phyloP scores from a whole-genome alignment of 1,140 invertebrate genomes.

The Linepithema humile region DNA sequence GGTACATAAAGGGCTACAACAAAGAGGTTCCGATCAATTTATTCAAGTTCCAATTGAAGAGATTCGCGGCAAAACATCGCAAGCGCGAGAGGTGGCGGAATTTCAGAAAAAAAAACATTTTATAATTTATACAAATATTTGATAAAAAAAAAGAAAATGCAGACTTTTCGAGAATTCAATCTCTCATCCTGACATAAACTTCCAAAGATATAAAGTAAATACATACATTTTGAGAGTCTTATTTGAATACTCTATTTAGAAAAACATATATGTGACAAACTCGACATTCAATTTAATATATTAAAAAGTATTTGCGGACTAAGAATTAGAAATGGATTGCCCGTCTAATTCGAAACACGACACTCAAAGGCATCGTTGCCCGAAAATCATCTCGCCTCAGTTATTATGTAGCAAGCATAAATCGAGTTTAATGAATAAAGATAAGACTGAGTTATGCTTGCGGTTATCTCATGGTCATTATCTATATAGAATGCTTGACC shows the following conservation, averaged over 20 bases:
- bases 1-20: neutral
- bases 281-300: neutral
- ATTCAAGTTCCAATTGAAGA: conserved; percentile 2
- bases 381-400: neutral
- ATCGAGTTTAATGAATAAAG: conserved; percentile 44
- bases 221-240: neutral
- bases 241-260: neutral
- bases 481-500: conserved; percentile 45
- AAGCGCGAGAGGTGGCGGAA: neutral
- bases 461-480: conserved; percentile 18
- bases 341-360: neutral
- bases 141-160: neutral
- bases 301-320: neutral
- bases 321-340: neutral
- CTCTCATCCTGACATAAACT: neutral
- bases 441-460: conserved; percentile 33
- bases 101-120: neutral
- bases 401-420: conserved; percentile 6
- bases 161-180: conserved; percentile 6
- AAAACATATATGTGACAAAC: neutral
- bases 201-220: neutral
- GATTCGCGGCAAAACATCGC: neutral
- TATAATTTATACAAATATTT: neutral
- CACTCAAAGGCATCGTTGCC: neutral
- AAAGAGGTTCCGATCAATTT: neutral